A percentile compares a stretch with the other conserved stretches of the same genome.
phyloP scores from a whole-genome alignment of 2,888 invertebrate species.

The Agonopterix heracliana region DNA sequence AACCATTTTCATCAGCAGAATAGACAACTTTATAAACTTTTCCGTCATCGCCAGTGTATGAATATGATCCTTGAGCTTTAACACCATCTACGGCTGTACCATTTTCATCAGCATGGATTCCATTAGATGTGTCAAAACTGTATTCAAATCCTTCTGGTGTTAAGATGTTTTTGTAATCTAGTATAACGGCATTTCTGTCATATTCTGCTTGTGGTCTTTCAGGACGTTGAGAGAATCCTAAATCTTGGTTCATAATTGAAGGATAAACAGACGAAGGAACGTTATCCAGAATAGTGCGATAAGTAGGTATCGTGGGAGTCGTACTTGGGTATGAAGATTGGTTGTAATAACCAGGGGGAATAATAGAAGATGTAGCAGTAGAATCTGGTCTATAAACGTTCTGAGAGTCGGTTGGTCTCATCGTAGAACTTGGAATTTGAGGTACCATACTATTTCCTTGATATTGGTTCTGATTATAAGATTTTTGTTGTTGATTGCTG shows the following conservation, averaged over 20 bases:
- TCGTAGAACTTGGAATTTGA: not conserved
- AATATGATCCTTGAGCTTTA: conserved; percentile 51
- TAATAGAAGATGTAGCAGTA: conserved; percentile 1
- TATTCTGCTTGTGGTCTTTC: conserved; percentile 38
- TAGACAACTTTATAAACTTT: conserved; percentile 49
- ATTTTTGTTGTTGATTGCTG: not conserved
- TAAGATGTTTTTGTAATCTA: conserved; percentile 42
- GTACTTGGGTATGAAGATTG: conserved; percentile 2
- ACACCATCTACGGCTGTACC: conserved; percentile 48
- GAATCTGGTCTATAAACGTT: not conserved
- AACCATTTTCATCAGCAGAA: conserved; percentile 63
- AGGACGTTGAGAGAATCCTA: conserved; percentile 10
- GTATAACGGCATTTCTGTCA: conserved; percentile 45
- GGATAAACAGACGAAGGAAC: not conserved
- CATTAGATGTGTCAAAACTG: conserved; percentile 57
- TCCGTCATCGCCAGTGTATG: conserved; percentile 61
- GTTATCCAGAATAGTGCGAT: not conserved
- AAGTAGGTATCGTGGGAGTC: conserved; percentile 1
- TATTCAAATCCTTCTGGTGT: conserved; percentile 50
- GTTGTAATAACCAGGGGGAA: conserved; percentile 1
- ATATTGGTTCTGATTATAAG: not conserved
- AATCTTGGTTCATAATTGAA: not conserved
- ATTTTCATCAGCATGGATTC: conserved; percentile 55
- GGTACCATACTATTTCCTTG: not conserved
- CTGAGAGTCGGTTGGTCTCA: not conserved